These are phyloP conservation scores for Ophion costatus DNA, from an alignment of 2,888 invertebrate genomes.

Conservation along the genomic window DNA sequence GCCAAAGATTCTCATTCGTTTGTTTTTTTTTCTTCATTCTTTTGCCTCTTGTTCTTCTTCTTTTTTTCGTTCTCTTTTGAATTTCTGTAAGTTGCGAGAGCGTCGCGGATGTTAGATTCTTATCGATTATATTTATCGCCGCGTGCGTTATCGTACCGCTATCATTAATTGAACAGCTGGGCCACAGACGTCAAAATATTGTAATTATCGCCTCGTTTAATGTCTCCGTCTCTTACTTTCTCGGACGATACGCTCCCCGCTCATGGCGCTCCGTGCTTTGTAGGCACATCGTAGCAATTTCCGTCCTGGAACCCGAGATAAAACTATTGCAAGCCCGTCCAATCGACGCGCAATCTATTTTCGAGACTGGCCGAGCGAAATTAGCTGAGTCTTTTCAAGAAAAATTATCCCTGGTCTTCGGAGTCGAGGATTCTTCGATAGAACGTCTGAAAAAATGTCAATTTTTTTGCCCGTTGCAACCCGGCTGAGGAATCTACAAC, in stretches of 20 bases:
- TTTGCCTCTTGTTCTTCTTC: neutral
- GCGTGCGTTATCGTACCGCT: constrained; percentile 6
- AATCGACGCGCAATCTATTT: neutral
- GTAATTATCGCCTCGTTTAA: constrained; percentile 2
- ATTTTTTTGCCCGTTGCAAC: too few relatives aligned
- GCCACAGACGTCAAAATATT: constrained; percentile 21
- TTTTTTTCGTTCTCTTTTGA: neutral
- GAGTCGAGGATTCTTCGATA: neutral
- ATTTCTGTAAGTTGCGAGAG: neutral
- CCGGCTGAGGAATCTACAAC: too few relatives aligned
- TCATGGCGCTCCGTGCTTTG: neutral
- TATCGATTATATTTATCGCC: neutral
- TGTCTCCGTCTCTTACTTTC: neutral
- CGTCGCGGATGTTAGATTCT: neutral
- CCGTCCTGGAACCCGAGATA: neutral
- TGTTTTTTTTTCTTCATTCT: neutral
- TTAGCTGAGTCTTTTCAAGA: neutral
- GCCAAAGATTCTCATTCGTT: neutral
- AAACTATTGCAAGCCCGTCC: neutral
- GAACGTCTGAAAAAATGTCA: too few relatives aligned
- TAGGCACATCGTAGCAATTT: neutral
- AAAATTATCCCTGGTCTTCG: neutral
- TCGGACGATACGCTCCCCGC: neutral
- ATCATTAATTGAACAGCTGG: constrained; percentile 33
- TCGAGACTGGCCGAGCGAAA: neutral